phyloP scores from a whole-genome alignment of 2,888 invertebrate genomes.

The Drosophila flavopinicola region DNA sequence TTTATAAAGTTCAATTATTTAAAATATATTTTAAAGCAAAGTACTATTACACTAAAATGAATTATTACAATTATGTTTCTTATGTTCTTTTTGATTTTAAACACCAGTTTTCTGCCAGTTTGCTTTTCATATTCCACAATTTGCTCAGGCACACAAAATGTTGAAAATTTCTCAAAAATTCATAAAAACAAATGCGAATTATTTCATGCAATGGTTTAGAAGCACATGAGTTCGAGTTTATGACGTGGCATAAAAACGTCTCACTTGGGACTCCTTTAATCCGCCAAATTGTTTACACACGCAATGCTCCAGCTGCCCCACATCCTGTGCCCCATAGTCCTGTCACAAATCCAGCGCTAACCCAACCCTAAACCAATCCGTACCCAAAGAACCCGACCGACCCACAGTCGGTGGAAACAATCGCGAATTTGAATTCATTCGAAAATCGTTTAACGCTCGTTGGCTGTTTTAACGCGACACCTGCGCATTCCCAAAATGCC shows the following conservation, averaged over 20 bases:
- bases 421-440: constrained; percentile 79
- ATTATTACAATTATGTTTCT: too few relatives aligned
- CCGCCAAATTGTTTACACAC: constrained; percentile 76
- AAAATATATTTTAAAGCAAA: too few relatives aligned
- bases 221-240: constrained; percentile 49
- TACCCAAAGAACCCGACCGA: constrained; percentile 9
- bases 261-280: constrained; percentile 80
- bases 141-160: too few relatives aligned
- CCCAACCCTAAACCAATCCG: constrained; percentile 27
- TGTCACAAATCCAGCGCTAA: constrained; percentile 13
- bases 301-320: constrained; percentile 11
- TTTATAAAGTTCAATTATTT: too few relatives aligned
- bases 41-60: too few relatives aligned
- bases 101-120: too few relatives aligned
- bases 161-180: background rate
- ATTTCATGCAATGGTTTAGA: constrained; percentile 45
- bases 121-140: too few relatives aligned
- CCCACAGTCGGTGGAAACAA: constrained; percentile 53
- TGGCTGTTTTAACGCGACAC: constrained; percentile 68
- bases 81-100: too few relatives aligned
- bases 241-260: constrained; percentile 72
- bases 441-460: constrained; percentile 76
- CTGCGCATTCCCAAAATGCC: constrained; percentile 70
- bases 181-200: constrained; percentile 11
- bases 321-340: background rate